Conservation (phyloP, 1,140 invertebrate genomes). For the Halotydeus destructor region DNA sequence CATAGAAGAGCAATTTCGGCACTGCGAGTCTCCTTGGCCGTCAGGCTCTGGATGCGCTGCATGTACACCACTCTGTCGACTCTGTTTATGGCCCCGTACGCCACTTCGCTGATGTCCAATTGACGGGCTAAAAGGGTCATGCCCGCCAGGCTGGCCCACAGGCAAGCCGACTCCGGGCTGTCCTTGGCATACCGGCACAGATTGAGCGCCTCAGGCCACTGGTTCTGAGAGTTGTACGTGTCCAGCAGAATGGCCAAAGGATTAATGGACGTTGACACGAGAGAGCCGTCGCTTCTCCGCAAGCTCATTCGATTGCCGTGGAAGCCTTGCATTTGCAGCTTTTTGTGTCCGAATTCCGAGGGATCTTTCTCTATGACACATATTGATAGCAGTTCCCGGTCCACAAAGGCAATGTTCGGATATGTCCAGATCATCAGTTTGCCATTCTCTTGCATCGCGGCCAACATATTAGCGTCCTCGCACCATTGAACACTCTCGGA, state of each 20-base stretch:
- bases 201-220: constrained; percentile 51
- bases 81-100: constrained; percentile 72
- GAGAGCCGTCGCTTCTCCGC: constrained; percentile 42
- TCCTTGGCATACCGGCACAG: constrained; percentile 55
- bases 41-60: constrained; percentile 47
- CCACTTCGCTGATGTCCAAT: constrained; percentile 64
- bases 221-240: constrained; percentile 34
- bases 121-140: constrained; percentile 55
- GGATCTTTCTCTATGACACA: constrained; percentile 41
- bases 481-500: constrained; percentile 61
- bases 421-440: constrained; percentile 66
- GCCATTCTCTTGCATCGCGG: constrained; percentile 49
- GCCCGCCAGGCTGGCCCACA: constrained; percentile 76
- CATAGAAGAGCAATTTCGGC: constrained; percentile 59
- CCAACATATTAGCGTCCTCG: constrained; percentile 55
- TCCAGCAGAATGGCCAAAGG: constrained; percentile 43
- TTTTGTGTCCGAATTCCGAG: constrained; percentile 33
- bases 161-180: constrained; percentile 39
- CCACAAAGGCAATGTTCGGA: constrained; percentile 47
- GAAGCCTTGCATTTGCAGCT: constrained; percentile 48
- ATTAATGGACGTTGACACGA: constrained; percentile 38
- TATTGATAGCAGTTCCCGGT: constrained; percentile 42
- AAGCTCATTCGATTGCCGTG: constrained; percentile 53
- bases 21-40: constrained; percentile 37
- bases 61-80: constrained; percentile 76